Percentiles rank a stretch among this genome's conserved stretches.
Evolutionary conservation across 1,140 invertebrate species (phyloP).

Genomic region (Tetragonula clypearis): DNA sequence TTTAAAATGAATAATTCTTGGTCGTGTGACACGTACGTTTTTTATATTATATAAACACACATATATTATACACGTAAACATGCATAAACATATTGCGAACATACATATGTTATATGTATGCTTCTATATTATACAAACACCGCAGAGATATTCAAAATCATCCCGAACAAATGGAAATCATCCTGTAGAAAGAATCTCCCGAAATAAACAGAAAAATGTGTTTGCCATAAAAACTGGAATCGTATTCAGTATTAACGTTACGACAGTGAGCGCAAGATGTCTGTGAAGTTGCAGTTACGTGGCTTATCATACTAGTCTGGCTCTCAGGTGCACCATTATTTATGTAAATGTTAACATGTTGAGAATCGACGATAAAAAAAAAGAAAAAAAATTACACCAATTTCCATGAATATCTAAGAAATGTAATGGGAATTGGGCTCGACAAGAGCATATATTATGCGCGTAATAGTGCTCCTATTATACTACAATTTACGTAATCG

Average conservation of each 20-base stretch:
- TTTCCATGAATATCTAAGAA: background rate
- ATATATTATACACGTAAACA: no score
- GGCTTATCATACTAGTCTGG: constrained; percentile 57
- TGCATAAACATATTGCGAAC: no score
- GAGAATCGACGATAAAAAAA: constrained; percentile 14
- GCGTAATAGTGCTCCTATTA: background rate
- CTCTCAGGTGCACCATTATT: constrained; percentile 60
- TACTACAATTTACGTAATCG: constrained; percentile 9
- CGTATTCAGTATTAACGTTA: constrained; percentile 29
- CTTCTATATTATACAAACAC: background rate
- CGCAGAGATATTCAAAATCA: background rate
- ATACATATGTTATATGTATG: no score
- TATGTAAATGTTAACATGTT: constrained; percentile 54
- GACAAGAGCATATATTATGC: background rate
- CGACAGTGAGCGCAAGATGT: constrained; percentile 27
- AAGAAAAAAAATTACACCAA: background rate
- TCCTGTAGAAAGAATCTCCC: background rate
- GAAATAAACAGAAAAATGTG: background rate
- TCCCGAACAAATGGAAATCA: background rate
- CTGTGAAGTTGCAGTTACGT: constrained; percentile 45
- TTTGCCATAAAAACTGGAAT: background rate
- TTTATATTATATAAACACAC: no score
- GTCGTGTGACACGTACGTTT: no score
- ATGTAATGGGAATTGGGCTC: constrained; percentile 3
- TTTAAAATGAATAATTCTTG: background rate